A percentile compares a stretch with the other conserved stretches of the same genome.
Conservation (phyloP, 2,888 invertebrate species). For the Hypomecis punctinalis region DNA sequence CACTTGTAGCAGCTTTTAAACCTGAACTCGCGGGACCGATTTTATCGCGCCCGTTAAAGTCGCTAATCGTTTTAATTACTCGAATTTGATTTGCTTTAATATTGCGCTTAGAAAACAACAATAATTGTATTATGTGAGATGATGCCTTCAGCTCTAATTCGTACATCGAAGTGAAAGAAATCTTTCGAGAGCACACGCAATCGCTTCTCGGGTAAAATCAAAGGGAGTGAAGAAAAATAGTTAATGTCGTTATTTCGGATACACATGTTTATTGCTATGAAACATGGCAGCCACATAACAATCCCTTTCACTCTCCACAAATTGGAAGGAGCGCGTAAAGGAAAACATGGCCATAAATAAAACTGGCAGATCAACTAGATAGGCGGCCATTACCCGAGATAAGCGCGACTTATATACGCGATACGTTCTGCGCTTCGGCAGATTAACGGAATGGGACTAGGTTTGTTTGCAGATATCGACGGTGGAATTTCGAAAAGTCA, state of each 20-base stretch:
- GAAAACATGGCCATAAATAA: conserved; percentile 84
- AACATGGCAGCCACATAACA: conserved; percentile 84
- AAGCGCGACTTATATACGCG: conserved; percentile 81
- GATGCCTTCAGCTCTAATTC: neutral
- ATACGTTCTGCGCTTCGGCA: conserved; percentile 75
- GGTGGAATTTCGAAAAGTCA: conserved; percentile 78
- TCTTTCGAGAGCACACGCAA: conserved; percentile 2
- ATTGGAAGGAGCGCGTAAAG: conserved; percentile 84
- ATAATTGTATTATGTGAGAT: no score
- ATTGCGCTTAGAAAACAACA: no score
- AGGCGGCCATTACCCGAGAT: conserved; percentile 83
- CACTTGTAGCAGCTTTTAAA: conserved; percentile 38
- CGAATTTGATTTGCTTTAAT: neutral
- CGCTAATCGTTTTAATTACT: conserved; percentile 1
- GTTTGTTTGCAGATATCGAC: conserved; percentile 83
- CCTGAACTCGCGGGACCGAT: conserved; percentile 25
- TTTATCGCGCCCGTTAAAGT: conserved; percentile 8
- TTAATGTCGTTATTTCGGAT: conserved; percentile 82
- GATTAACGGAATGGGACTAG: conserved; percentile 75
- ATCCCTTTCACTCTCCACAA: conserved; percentile 85
- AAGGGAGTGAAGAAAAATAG: conserved; percentile 66
- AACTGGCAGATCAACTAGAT: conserved; percentile 84
- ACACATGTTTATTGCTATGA: conserved; percentile 84
- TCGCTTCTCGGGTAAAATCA: conserved; percentile 40
- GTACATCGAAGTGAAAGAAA: neutral